phyloP scores from a whole-genome alignment of 2,888 invertebrate species.

The Cylindroiulus punctatus region DNA sequence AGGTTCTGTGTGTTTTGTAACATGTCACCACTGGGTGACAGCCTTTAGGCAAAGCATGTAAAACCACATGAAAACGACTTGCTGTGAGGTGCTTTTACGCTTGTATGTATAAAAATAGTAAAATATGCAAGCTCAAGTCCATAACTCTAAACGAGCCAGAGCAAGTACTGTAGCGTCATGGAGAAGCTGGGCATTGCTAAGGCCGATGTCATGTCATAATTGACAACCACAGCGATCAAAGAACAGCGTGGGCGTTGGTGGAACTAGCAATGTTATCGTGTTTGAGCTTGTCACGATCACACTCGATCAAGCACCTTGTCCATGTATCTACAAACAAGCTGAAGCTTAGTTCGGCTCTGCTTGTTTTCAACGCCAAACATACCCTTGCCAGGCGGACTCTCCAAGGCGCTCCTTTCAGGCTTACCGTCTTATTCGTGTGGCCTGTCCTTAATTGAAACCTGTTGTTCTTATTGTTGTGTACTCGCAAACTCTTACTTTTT shows the following conservation, averaged over 20 bases:
- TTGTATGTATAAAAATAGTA: too few relatives aligned
- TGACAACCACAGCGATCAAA: neutral
- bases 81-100: too few relatives aligned
- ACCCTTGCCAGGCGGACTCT: neutral
- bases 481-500: neutral
- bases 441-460: constrained; percentile 43
- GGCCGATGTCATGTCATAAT: neutral
- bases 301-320: constrained; percentile 30
- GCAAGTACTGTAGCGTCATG: too few relatives aligned
- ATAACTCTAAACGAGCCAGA: too few relatives aligned
- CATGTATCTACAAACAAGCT: constrained; percentile 25
- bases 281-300: constrained; percentile 14
- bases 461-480: constrained; percentile 47
- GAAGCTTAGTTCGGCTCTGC: constrained; percentile 23
- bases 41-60: too few relatives aligned
- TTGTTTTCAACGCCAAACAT: neutral
- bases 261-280: neutral
- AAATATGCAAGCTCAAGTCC: too few relatives aligned
- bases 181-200: neutral
- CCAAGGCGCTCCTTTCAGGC: neutral
- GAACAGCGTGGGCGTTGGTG: neutral
- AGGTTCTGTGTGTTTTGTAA: too few relatives aligned
- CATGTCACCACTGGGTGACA: too few relatives aligned
- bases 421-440: constrained; percentile 39
- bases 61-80: too few relatives aligned